These are phyloP conservation scores for Tachycineta bicolor DNA, from an alignment of 2,113 vertebrate genomes.

Conservation along the genomic window DNA sequence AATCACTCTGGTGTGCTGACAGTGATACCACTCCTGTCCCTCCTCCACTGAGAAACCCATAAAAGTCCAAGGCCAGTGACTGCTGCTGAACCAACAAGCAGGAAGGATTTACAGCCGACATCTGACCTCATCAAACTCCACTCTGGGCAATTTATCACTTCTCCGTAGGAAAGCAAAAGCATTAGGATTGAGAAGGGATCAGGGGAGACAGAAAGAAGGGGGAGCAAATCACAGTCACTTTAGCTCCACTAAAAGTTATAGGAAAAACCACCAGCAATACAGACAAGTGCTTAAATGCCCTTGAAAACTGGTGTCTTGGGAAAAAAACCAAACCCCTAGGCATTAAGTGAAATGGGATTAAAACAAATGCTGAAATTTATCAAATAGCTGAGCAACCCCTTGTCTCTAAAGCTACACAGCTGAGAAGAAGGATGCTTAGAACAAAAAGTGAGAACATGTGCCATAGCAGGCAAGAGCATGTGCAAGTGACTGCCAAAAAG, in stretches of 20 bases:
- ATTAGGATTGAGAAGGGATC: neutral
- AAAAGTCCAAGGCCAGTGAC: slow-evolving; percentile 43
- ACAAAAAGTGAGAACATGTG: neutral
- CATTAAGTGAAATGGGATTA: slow-evolving; percentile 1
- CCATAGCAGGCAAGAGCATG: neutral
- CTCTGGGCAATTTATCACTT: slow-evolving; percentile 34
- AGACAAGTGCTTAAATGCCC: neutral
- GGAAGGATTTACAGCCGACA: slow-evolving; percentile 42
- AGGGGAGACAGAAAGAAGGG: neutral
- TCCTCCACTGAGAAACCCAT: neutral
- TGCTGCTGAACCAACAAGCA: slow-evolving; percentile 31
- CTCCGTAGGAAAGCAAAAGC: neutral
- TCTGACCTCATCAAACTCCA: slow-evolving; percentile 56
- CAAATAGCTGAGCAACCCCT: neutral
- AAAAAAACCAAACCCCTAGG: neutral
- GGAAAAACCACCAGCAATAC: neutral
- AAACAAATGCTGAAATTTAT: slow-evolving; percentile 3
- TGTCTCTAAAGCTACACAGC: neutral
- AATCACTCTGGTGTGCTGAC: neutral
- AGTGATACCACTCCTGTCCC: neutral
- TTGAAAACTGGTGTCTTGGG: neutral
- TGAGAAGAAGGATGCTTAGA: neutral
- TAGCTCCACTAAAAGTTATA: slow-evolving; percentile 8
- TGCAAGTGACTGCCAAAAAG: neutral
- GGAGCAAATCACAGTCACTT: neutral